Conservation (phyloP, 2,888 invertebrate species). For the Lycaena phlaeas region DNA sequence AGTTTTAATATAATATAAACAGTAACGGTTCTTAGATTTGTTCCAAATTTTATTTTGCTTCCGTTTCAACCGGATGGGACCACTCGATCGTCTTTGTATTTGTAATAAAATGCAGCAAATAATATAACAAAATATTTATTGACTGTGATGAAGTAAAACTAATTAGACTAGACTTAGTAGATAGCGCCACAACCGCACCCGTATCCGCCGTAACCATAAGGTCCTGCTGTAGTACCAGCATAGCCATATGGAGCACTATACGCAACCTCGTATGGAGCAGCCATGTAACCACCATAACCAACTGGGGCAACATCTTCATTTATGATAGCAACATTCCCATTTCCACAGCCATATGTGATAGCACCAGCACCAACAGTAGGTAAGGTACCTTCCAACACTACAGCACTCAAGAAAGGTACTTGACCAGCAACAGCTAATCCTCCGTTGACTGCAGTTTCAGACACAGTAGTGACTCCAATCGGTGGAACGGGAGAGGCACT, state of each 20-base stretch:
- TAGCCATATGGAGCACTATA: background rate
- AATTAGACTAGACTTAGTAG: background rate
- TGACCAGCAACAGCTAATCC: constrained; percentile 27
- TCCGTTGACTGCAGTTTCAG: constrained; percentile 33
- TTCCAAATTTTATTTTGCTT: too few relatives aligned
- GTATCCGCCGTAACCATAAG: background rate
- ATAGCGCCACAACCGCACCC: background rate
- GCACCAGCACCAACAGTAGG: constrained; percentile 27
- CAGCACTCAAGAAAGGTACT: constrained; percentile 33
- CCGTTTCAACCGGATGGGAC: too few relatives aligned
- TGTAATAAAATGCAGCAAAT: background rate
- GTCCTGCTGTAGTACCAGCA: background rate
- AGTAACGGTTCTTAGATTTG: too few relatives aligned
- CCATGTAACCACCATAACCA: background rate
- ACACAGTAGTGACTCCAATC: constrained; percentile 29
- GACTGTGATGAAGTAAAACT: background rate
- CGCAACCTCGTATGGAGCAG: background rate
- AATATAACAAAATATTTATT: background rate
- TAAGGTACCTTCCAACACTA: constrained; percentile 28
- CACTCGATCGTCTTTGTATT: too few relatives aligned
- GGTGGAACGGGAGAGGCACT: constrained; percentile 32
- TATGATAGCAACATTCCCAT: constrained; percentile 22
- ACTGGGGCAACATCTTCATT: constrained; percentile 14
- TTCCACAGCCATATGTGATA: constrained; percentile 22
- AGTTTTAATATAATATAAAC: too few relatives aligned